Percentiles rank a stretch among this genome's conserved stretches.
Conservation (phyloP, 2,797 vertebrate genomes). For the Sebastes hopkinsi region DNA sequence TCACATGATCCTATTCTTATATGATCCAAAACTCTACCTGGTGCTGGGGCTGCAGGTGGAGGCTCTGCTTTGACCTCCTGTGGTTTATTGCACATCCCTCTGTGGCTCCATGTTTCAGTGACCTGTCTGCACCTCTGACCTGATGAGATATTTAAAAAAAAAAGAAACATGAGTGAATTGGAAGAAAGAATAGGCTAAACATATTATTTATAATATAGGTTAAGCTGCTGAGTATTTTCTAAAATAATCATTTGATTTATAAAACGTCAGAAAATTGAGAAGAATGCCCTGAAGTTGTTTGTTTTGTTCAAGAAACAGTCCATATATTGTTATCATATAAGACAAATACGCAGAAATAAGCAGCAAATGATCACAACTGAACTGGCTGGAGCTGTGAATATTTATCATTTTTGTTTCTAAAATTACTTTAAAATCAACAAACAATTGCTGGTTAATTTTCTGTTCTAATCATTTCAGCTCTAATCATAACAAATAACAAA, state of each 20-base stretch:
- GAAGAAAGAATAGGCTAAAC: background rate
- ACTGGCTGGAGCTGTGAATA: background rate
- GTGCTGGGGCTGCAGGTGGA: constrained; percentile 26
- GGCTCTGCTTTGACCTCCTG: constrained; percentile 69
- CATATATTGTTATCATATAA: too few relatives aligned
- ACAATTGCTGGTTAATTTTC: too few relatives aligned
- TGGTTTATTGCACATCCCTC: constrained; percentile 85
- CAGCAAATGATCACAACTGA: background rate
- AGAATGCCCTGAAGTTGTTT: background rate
- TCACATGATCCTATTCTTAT: background rate
- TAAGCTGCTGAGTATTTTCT: background rate
- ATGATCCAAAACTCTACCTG: constrained; percentile 33
- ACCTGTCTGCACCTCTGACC: constrained; percentile 63
- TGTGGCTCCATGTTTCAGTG: constrained; percentile 38
- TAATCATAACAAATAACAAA: too few relatives aligned
- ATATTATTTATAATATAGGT: too few relatives aligned
- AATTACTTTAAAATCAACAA: too few relatives aligned
- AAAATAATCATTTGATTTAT: background rate
- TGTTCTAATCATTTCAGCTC: too few relatives aligned
- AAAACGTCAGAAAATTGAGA: background rate
- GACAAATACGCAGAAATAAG: background rate
- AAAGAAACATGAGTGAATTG: background rate
- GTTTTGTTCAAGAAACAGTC: background rate
- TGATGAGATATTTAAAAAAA: constrained; percentile 24
- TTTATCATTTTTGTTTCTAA: background rate